Evolutionary conservation across 2,113 vertebrate species (phyloP).

Genomic region (Ctenomys sociabilis): DNA sequence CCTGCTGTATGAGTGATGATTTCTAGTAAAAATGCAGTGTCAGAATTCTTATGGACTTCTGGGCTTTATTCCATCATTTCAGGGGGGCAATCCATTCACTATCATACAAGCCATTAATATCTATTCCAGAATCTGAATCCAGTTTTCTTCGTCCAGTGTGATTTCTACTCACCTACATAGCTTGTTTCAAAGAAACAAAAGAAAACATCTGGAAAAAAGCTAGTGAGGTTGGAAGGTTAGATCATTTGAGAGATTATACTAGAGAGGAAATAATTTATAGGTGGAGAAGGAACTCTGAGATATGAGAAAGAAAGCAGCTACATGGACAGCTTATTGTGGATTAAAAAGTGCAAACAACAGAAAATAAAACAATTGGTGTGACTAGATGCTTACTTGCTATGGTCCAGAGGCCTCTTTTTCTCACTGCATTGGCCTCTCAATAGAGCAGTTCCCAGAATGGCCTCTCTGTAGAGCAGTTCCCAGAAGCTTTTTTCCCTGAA

Average conservation of each 20-base stretch:
- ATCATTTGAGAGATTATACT: background rate
- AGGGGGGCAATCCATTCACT: background rate
- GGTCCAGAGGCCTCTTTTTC: background rate
- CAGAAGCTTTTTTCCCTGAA: background rate
- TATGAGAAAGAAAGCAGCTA: background rate
- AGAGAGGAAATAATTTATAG: background rate
- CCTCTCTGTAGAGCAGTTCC: background rate
- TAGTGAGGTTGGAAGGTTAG: background rate
- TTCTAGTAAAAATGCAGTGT: background rate
- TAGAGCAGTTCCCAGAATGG: background rate
- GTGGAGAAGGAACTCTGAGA: background rate
- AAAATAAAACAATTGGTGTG: background rate
- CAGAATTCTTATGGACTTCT: background rate
- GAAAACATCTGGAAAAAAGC: background rate
- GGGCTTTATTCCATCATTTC: background rate
- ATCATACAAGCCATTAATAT: background rate
- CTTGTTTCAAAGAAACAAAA: constrained; percentile 13
- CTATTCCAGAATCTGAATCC: background rate
- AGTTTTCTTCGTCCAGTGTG: background rate
- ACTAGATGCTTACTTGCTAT: background rate
- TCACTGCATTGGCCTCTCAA: background rate
- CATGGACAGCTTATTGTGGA: background rate
- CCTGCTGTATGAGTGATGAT: background rate
- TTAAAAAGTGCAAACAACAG: background rate
- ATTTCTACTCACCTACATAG: background rate